Evolutionary conservation across 2,113 vertebrate species (phyloP).

Genomic region (Mystacornis crossleyi): DNA sequence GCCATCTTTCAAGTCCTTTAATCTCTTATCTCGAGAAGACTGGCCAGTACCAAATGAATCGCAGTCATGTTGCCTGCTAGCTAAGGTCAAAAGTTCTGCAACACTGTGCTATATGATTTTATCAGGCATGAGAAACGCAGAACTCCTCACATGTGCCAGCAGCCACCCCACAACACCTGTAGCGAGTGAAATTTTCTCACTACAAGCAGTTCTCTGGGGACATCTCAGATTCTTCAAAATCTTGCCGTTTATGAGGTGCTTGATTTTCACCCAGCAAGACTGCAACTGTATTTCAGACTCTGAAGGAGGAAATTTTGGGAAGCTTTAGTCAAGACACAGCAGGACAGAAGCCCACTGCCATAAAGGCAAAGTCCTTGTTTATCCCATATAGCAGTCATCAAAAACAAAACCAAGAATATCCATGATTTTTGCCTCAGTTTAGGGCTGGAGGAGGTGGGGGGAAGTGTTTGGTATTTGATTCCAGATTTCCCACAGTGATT

Average conservation of each 20-base stretch:
- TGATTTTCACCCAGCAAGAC: not conserved
- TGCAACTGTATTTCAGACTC: not conserved
- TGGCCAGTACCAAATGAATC: not conserved
- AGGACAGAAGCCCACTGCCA: not conserved
- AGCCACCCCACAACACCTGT: not conserved
- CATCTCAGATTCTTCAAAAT: not conserved
- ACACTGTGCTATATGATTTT: not conserved
- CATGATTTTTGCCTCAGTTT: not conserved
- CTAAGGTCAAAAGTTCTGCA: not conserved
- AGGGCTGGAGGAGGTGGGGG: not conserved
- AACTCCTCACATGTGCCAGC: not conserved
- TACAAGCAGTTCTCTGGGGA: not conserved
- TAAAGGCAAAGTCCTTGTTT: not conserved
- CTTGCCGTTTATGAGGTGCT: not conserved
- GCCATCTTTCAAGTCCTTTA: not conserved
- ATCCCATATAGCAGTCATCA: not conserved
- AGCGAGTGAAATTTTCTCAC: not conserved
- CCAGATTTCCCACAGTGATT: conserved; percentile 58
- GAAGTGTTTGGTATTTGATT: not conserved
- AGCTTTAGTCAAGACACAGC: not conserved
- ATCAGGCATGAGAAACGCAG: not conserved
- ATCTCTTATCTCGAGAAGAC: not conserved
- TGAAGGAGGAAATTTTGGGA: not conserved
- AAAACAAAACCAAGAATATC: not conserved
- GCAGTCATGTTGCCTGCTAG: not conserved